Evolutionary conservation across 2,888 invertebrate species (phyloP).

Genomic region (Lithosia quadra): DNA sequence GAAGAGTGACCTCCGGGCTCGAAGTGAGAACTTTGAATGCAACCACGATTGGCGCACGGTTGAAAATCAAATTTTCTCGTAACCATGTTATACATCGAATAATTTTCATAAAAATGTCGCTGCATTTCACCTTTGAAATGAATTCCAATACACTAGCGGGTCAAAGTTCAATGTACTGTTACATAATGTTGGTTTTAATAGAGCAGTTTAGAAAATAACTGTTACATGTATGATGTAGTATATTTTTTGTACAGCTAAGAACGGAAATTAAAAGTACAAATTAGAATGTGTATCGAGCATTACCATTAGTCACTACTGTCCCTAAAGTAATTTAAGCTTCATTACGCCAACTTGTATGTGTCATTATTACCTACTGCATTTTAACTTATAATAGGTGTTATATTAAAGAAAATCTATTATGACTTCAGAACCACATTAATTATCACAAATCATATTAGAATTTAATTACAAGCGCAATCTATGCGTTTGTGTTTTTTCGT

Average conservation of each 20-base stretch:
- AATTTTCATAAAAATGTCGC: not conserved
- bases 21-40: too few species aligned
- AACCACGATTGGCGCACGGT: too few species aligned
- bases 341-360: not conserved
- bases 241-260: not conserved
- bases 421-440: too few species aligned
- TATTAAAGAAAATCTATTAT: too few species aligned
- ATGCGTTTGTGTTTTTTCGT: too few species aligned
- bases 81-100: too few species aligned
- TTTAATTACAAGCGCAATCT: too few species aligned
- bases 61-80: too few species aligned
- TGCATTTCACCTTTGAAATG: not conserved
- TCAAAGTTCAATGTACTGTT: not conserved
- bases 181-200: not conserved
- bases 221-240: not conserved
- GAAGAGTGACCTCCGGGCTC: too few species aligned
- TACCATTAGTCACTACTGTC: not conserved
- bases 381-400: too few species aligned
- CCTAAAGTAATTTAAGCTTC: not conserved
- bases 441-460: too few species aligned
- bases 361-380: too few species aligned
- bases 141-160: not conserved
- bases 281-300: not conserved
- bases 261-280: slow-evolving; percentile 3
- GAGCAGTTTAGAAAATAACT: not conserved